phyloP scores from a whole-genome alignment of 2,888 invertebrate genomes.

The Brenthis hecate region DNA sequence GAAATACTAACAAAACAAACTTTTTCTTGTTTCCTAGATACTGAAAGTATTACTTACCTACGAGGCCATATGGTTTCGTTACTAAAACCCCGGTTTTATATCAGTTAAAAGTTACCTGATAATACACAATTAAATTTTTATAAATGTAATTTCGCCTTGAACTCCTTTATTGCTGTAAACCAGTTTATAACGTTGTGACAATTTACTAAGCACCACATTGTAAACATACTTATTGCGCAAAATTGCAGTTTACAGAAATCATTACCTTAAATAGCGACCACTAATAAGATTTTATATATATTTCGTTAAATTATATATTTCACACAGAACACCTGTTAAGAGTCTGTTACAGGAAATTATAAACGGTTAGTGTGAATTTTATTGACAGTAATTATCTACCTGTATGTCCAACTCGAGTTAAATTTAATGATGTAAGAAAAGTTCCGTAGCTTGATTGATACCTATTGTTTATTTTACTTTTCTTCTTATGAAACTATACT shows the following conservation, averaged over 20 bases:
- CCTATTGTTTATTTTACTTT: too few relatives aligned
- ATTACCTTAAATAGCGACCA: conserved; percentile 1
- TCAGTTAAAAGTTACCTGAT: conserved; percentile 4
- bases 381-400: too few relatives aligned
- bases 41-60: too few relatives aligned
- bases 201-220: neutral
- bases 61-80: too few relatives aligned
- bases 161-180: conserved; percentile 20
- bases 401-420: too few relatives aligned
- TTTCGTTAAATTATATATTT: conserved; percentile 3
- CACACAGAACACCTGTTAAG: neutral
- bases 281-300: neutral
- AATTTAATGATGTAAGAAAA: too few relatives aligned
- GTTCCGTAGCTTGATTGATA: too few relatives aligned
- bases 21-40: too few relatives aligned
- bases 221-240: conserved; percentile 4
- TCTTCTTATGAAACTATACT: too few relatives aligned
- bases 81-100: neutral
- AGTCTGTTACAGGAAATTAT: neutral
- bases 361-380: neutral
- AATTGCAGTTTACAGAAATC: neutral
- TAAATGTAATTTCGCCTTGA: conserved; percentile 18
- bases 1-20: too few relatives aligned
- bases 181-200: conserved; percentile 18
- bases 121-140: neutral